Conservation (phyloP, 23 tunicate genomes). For the Trididemnum nubilum region DNA sequence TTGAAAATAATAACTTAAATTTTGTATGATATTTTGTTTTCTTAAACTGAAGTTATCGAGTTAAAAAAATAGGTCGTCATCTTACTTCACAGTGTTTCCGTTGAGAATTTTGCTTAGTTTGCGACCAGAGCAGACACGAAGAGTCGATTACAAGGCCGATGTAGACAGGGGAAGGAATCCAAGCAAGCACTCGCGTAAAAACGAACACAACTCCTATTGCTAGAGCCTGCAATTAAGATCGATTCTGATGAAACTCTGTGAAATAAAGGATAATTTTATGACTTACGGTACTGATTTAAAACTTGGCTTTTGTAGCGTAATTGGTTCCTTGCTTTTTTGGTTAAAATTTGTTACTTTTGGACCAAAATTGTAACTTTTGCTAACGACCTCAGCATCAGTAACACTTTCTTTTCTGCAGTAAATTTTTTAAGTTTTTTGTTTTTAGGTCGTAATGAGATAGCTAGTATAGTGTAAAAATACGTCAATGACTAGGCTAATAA, state of each 20-base stretch:
- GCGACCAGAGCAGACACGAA: conserved; percentile 40
- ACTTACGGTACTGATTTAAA: too few species aligned
- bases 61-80: too few species aligned
- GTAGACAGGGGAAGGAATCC: conserved; percentile 92
- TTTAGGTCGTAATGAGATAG: not conserved
- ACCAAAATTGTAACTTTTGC: not conserved
- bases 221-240: conserved; percentile 42
- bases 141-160: conserved; percentile 81
- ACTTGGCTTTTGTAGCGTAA: too few species aligned
- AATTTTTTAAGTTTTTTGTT: not conserved
- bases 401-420: not conserved
- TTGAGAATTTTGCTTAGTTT: not conserved
- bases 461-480: not conserved
- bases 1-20: too few species aligned
- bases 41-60: too few species aligned
- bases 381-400: not conserved
- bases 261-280: too few species aligned
- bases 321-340: too few species aligned
- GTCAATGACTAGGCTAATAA: too few species aligned
- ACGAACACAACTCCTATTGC: conserved; percentile 85
- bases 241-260: not conserved
- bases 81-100: conserved; percentile 73
- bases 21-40: too few species aligned
- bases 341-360: not conserved
- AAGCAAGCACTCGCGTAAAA: conserved; percentile 78